Percentiles rank a stretch among this genome's conserved stretches.
Conservation (phyloP, 2,113 vertebrate species). For the Petromus typicus region DNA sequence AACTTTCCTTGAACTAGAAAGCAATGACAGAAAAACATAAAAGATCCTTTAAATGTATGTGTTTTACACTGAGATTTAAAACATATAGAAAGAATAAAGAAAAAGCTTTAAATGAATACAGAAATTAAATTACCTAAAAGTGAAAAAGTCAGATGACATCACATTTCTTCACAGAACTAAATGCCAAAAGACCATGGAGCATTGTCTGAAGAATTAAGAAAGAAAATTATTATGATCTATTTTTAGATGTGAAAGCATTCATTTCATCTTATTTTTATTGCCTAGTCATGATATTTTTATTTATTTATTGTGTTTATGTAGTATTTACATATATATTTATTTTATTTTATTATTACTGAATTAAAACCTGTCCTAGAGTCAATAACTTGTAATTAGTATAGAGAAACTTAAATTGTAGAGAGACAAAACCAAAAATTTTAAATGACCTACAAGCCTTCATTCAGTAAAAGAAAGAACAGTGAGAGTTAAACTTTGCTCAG, state of each 20-base stretch:
- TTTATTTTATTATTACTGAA: constrained; percentile 15
- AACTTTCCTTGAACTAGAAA: neutral
- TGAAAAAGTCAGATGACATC: neutral
- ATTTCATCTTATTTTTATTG: neutral
- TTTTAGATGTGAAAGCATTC: neutral
- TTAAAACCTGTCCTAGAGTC: neutral
- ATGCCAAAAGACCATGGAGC: neutral
- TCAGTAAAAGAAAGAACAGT: neutral
- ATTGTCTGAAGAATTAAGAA: neutral
- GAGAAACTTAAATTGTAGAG: neutral
- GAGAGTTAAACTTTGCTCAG: neutral
- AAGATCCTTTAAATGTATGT: neutral
- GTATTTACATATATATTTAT: neutral
- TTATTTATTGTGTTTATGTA: neutral
- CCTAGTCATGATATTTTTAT: neutral
- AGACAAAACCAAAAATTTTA: constrained; percentile 18
- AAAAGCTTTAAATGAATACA: neutral
- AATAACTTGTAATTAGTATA: neutral
- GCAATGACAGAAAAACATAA: constrained; percentile 1
- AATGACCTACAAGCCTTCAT: neutral
- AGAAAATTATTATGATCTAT: neutral
- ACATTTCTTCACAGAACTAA: constrained; percentile 33
- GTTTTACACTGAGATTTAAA: neutral
- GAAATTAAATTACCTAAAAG: constrained; percentile 9
- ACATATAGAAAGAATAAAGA: neutral